Base-by-base conservation (phyloP, 1,140 invertebrate species). In the Drosophila pseudoobscura region DNA sequence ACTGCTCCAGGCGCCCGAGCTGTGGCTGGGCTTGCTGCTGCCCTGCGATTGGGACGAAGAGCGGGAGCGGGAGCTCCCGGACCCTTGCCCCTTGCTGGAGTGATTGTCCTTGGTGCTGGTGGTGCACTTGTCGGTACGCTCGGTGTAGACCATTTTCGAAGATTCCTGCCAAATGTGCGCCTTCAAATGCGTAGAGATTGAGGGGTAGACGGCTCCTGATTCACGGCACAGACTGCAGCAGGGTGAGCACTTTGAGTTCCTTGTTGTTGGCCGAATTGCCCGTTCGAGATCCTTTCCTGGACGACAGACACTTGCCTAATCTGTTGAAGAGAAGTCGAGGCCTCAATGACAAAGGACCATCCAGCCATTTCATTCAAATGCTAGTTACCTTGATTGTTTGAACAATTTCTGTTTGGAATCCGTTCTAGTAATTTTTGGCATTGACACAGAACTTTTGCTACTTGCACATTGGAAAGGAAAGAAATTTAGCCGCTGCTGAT, bases 221-320 rank as follows among this genome's bases (percentile, higher is more conserved):
- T 91, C 90, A 96, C 69, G 95, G 95, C 43, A 96, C 95, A 94
- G 95, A 95, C 85, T 95, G 95, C 75, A 96, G 92, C 68, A 94
- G 94, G 17, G 95, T 95, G 15, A 96, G 92, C n/a, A 96, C 95
- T 92, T 95, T 93, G 50, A 95, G 92, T 93, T 96, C 95, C 90
- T 95, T 92, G 55, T 93, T 92, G 90, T 96, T 96, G 84, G 94
- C 95, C 88, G 94, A 92, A 91, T 96, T 96, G 73, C 94, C 95
- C 59, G 93, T 93, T 31, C 95, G 92, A 75, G 95, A 95, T 53
- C 95, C 95, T 93, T 95, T 95, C 56, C 92, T 92, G 57, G 94
- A 94, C 54, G 92, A 82, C n/a, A 95, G 92, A 90, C 94, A 94
- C 92, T 95, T 95, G 59, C 93, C 92, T 80, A 95, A 93, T 89